phyloP scores from a whole-genome alignment of 2,113 vertebrate genomes.

The Gymnogyps californianus region DNA sequence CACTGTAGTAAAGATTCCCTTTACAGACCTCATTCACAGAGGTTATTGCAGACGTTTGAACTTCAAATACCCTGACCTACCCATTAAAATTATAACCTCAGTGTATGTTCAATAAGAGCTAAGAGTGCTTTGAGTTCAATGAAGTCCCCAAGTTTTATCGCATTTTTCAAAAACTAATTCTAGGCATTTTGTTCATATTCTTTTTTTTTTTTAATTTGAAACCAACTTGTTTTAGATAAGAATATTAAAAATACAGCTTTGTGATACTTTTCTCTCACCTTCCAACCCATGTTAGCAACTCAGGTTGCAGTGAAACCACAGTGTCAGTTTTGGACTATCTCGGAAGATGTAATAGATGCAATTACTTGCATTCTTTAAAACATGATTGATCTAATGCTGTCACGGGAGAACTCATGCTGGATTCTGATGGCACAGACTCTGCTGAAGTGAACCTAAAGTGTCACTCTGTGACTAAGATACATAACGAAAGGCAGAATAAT shows the following conservation, averaged over 20 bases:
- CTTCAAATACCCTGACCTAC: not conserved
- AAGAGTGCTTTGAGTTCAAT: not conserved
- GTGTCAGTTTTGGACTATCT: not conserved
- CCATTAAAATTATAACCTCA: not conserved
- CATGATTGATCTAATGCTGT: slow-evolving; percentile 46
- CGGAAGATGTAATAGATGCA: not conserved
- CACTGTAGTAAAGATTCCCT: not conserved
- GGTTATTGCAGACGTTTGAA: not conserved
- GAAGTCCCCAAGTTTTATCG: not conserved
- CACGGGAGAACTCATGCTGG: not conserved
- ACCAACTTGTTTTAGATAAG: not conserved
- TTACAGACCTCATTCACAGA: not conserved
- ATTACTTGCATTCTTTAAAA: slow-evolving; percentile 35
- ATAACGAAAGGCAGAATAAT: not conserved
- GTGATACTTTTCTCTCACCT: not conserved
- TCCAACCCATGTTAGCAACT: not conserved
- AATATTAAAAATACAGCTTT: slow-evolving; percentile 10
- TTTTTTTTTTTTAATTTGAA: not conserved
- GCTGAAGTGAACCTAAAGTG: slow-evolving; percentile 24
- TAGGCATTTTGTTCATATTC: not conserved
- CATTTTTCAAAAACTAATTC: not conserved
- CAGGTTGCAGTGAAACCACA: not conserved
- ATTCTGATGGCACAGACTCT: slow-evolving; percentile 4
- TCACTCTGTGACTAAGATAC: slow-evolving; percentile 12
- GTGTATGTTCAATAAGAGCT: not conserved